Conservation (phyloP, 2,113 vertebrate genomes). For the Capra hircus region DNA sequence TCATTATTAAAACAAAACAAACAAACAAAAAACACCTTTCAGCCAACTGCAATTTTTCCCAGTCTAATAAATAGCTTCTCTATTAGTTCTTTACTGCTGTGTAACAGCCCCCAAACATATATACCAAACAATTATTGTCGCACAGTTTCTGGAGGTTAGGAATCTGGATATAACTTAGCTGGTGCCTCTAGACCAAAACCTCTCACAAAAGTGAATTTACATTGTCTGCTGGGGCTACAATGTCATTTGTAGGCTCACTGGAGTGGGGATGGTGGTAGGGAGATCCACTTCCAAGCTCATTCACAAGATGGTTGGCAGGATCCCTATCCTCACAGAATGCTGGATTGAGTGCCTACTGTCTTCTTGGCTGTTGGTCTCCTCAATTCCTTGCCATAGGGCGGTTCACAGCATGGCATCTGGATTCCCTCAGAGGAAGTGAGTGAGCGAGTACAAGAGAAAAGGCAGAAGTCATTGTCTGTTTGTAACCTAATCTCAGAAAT, state of each 20-base stretch:
- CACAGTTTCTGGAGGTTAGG: background rate
- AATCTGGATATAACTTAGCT: background rate
- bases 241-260: background rate
- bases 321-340: background rate
- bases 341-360: background rate
- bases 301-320: background rate
- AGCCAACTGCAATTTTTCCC: background rate
- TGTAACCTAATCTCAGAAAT: background rate
- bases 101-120: background rate
- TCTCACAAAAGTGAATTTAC: background rate
- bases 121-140: background rate
- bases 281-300: background rate
- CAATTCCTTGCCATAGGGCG: background rate
- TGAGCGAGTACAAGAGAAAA: background rate
- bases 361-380: background rate
- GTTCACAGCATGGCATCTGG: background rate
- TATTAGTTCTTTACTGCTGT: background rate
- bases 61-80: background rate
- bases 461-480: background rate
- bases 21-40: background rate
- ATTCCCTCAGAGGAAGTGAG: background rate
- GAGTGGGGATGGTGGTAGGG: background rate
- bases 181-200: background rate
- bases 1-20: background rate
- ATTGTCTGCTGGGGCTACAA: background rate